Conservation (phyloP, 1,140 invertebrate species). For the Lordiphosa collinella region DNA sequence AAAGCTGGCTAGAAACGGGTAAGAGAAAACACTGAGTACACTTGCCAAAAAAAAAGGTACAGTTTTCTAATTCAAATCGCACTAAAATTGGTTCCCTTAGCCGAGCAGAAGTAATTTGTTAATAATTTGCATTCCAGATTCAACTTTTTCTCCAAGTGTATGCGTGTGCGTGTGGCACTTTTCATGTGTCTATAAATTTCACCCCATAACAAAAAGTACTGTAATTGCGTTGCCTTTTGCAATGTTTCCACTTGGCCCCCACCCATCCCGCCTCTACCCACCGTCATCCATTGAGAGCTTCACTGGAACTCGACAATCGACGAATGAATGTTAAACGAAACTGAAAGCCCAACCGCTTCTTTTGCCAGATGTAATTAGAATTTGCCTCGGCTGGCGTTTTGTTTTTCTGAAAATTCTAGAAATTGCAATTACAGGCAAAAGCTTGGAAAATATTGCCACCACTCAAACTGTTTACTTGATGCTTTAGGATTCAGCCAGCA, state of each 20-base stretch:
- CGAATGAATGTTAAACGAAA: conserved; percentile 9
- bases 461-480: too few species aligned
- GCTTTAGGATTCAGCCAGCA: too few species aligned
- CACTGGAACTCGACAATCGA: not conserved
- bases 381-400: not conserved
- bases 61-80: too few species aligned
- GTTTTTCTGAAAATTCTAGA: too few species aligned
- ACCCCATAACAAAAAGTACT: conserved; percentile 10
- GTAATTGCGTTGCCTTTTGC: conserved; percentile 12
- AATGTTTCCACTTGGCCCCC: not conserved
- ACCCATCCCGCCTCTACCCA: not conserved
- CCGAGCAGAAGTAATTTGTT: too few species aligned
- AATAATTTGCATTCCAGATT: too few species aligned
- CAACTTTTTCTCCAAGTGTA: too few species aligned
- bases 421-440: too few species aligned
- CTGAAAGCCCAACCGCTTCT: conserved; percentile 1
- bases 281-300: not conserved
- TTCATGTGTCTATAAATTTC: conserved; percentile 19
- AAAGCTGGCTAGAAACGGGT: not conserved
- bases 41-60: too few species aligned
- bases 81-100: too few species aligned
- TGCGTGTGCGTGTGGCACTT: conserved; percentile 8
- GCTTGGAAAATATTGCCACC: too few species aligned
- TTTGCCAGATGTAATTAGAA: conserved; percentile 11
- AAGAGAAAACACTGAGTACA: too few species aligned